A percentile compares a stretch with the other conserved stretches of the same genome.
Conservation (phyloP, 2,888 invertebrate genomes). For the Tetropium fuscum region DNA sequence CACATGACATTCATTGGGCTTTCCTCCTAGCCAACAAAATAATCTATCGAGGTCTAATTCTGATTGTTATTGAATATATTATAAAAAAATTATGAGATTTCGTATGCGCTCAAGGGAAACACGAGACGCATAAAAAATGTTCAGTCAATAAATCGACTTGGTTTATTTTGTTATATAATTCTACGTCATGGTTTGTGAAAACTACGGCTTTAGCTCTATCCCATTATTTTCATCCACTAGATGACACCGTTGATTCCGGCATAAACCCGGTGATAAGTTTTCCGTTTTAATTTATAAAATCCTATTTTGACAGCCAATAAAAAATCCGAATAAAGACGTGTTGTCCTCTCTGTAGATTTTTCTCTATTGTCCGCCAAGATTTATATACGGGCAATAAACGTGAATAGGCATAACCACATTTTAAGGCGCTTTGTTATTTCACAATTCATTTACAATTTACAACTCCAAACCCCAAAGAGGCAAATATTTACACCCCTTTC, state of each 20-base stretch:
- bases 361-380: constrained; percentile 38
- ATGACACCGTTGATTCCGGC: background rate
- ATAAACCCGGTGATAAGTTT: background rate
- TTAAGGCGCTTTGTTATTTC: constrained; percentile 42
- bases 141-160: no score
- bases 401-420: constrained; percentile 46
- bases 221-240: background rate
- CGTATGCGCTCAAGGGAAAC: no score
- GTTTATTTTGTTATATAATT: no score
- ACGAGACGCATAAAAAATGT: no score
- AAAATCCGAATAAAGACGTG: constrained; percentile 11
- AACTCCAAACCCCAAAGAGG: constrained; percentile 45
- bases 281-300: background rate
- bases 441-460: constrained; percentile 47
- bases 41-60: no score
- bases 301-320: constrained; percentile 14
- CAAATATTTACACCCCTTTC: constrained; percentile 53
- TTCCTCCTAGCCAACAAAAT: no score
- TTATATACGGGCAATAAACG: constrained; percentile 45
- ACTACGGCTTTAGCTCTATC: background rate
- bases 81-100: no score
- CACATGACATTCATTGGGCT: no score
- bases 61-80: no score
- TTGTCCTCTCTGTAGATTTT: constrained; percentile 39
- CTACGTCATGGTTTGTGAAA: background rate